These are phyloP conservation scores for Sphecodes monilicornis DNA, from an alignment of 2,888 invertebrate genomes.

Conservation along the genomic window DNA sequence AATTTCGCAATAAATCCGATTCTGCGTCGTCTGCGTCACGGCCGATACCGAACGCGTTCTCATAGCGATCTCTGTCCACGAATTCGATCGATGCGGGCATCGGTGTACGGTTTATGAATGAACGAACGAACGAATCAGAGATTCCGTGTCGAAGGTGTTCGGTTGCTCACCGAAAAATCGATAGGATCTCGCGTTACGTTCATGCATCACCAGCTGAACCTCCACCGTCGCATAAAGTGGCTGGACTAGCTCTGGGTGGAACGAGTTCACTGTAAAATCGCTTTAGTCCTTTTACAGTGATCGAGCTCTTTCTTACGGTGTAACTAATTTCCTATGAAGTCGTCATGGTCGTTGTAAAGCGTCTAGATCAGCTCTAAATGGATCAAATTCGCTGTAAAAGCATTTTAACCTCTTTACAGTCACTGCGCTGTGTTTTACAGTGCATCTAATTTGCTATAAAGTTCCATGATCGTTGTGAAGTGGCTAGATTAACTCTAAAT, in stretches of 20 bases:
- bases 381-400: background rate
- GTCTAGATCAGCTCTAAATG: too few relatives aligned
- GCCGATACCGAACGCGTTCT: background rate
- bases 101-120: background rate
- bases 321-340: too few relatives aligned
- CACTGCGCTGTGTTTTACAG: too few relatives aligned
- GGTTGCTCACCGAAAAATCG: constrained; percentile 57
- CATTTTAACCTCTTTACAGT: background rate
- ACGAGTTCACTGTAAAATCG: background rate
- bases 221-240: background rate
- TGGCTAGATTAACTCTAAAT: too few relatives aligned
- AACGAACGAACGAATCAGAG: constrained; percentile 63
- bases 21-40: constrained; percentile 24
- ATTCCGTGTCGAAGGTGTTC: constrained; percentile 57
- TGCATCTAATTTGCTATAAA: too few relatives aligned
- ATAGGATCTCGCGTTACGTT: constrained; percentile 58
- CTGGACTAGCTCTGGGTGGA: background rate
- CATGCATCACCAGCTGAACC: background rate
- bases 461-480: too few relatives aligned
- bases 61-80: background rate
- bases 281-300: background rate
- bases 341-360: too few relatives aligned
- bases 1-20: constrained; percentile 76
- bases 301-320: background rate
- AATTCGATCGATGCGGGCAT: background rate